Base-by-base conservation (phyloP, 2,113 vertebrate genomes). In the Percopsis transmontana region DNA sequence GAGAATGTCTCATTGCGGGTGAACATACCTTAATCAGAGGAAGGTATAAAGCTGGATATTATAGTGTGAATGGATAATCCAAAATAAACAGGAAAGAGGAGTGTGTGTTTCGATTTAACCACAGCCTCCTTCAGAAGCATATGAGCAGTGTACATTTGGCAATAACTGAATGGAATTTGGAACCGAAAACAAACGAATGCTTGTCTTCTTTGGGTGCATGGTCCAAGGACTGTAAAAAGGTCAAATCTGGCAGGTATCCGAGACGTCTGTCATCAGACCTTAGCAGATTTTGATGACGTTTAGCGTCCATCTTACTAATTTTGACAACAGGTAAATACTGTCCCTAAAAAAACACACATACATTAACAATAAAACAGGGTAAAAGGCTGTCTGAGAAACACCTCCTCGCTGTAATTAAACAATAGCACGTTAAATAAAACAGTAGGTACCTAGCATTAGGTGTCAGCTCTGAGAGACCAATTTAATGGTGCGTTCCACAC, bases 401-500 rank as follows among this genome's bases (percentile, higher is more conserved):
- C 42, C 42, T 70, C 60, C 58, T 48, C 52, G 60, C 27, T 18
- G 41, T 47, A 65, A 84, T 80, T 74, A 83, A 77, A 77, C 42
- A 84, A 71, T 60, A 55, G 47, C 45, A 74, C 56, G 80, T 82
- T 76, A 82, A 76, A 81, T 76, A 82, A 76, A 81, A 74, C 64
- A 72, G 79, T 80, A 67, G 80, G 76, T 60, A 67, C 83, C 19
- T 59, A 68, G 76, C 68, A 77, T 85, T 65, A 71, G 66, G 59
- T 74, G 44, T 70, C 73, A 71, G 71, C 53, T 83, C 83, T 76
- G 41, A 47, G 68, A 66, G 80, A 56, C 53, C 71, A 76, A 65
- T 77, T 82, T 74, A 67, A 83, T 79, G 68, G 85, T 80, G 87
- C 71, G 64, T 71, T 72, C 66, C 40, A 74, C 68, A 71, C 62